phyloP scores from a whole-genome alignment of 2,888 invertebrate species.

The Coenonympha glycerion region DNA sequence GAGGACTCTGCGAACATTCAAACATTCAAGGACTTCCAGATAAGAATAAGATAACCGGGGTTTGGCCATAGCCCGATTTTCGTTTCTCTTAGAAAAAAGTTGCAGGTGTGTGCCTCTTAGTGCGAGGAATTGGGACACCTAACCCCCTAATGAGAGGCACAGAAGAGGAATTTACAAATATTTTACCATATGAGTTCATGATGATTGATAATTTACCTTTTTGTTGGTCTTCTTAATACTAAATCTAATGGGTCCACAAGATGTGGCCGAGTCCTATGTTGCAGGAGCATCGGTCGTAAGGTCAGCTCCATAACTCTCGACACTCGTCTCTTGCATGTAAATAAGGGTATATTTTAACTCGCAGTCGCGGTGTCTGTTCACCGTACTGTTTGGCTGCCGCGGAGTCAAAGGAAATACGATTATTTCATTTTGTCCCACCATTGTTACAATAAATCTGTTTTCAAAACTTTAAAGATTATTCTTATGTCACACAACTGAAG shows the following conservation, averaged over 20 bases:
- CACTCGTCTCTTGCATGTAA: slow-evolving; percentile 50
- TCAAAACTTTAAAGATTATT: neutral
- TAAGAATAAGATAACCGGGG: too few species aligned
- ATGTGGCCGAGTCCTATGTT: slow-evolving; percentile 12
- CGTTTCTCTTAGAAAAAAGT: neutral
- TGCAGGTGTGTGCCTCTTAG: neutral
- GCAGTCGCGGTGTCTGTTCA: too few species aligned
- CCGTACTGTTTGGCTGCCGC: slow-evolving; percentile 22
- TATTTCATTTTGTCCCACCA: slow-evolving; percentile 2
- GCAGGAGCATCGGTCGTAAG: slow-evolving; percentile 32
- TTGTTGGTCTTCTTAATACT: too few species aligned
- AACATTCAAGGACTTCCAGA: too few species aligned
- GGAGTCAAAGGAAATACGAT: neutral
- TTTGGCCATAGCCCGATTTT: too few species aligned
- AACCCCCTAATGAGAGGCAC: too few species aligned
- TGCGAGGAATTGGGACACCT: too few species aligned
- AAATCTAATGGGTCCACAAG: too few species aligned
- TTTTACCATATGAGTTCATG: too few species aligned
- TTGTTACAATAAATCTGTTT: neutral
- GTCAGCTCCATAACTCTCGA: slow-evolving; percentile 57
- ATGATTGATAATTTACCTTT: too few species aligned
- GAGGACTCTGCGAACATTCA: too few species aligned
- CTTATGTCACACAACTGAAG: neutral
- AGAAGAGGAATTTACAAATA: too few species aligned
- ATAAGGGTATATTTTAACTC: slow-evolving; percentile 57